Percentiles rank a stretch among this genome's conserved stretches.
Conservation (phyloP, 2,888 invertebrate genomes). For the Eumerus sabulonum region DNA sequence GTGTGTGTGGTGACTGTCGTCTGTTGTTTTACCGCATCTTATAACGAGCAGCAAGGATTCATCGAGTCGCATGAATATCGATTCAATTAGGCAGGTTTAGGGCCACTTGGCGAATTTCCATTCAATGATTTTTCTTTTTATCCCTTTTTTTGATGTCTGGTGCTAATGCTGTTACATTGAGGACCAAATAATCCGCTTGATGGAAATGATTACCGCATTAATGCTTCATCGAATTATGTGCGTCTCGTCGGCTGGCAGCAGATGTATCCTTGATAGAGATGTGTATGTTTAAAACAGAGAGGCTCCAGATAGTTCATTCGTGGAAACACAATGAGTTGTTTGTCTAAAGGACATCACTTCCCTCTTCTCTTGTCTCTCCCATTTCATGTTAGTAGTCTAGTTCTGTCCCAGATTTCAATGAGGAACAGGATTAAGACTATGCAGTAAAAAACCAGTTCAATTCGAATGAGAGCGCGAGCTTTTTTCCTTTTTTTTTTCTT, state of each 20-base stretch:
- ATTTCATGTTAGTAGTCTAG: conserved; percentile 19
- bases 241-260: conserved; percentile 46
- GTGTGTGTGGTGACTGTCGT: conserved; percentile 3
- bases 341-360: neutral
- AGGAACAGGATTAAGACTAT: neutral
- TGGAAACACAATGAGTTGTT: conserved; percentile 7
- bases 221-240: conserved; percentile 62
- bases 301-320: too few relatives aligned
- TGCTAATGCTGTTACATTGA: conserved; percentile 32
- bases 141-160: neutral
- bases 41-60: conserved; percentile 34
- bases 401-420: conserved; percentile 13
- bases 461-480: conserved; percentile 50
- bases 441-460: neutral
- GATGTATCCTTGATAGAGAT: conserved; percentile 42
- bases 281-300: neutral
- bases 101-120: conserved; percentile 49
- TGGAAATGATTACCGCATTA: conserved; percentile 62
- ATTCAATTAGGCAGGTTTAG: conserved; percentile 58
- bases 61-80: conserved; percentile 52
- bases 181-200: conserved; percentile 21
- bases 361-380: neutral
- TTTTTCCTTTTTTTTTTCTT: conserved; percentile 12
- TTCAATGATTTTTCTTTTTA: conserved; percentile 13
- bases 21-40: conserved; percentile 51